phyloP scores from a whole-genome alignment of 2,113 vertebrate species.

The Gallinago jamesoni region DNA sequence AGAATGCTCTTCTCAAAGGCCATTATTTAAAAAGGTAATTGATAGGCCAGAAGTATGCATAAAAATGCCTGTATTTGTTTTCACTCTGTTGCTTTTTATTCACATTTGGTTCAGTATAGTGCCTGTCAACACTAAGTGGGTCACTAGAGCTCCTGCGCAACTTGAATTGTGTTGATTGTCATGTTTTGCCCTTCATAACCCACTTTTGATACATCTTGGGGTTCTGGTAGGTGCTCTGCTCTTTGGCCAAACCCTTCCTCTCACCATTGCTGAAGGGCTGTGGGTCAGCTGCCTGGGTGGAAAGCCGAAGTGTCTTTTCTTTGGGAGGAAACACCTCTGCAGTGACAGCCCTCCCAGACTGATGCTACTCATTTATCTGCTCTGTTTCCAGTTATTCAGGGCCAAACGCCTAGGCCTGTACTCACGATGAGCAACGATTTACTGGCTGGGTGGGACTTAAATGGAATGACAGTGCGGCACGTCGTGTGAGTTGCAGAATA shows the following conservation, averaged over 20 bases:
- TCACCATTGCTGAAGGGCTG: background rate
- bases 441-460: background rate
- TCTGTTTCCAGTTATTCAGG: background rate
- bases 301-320: background rate
- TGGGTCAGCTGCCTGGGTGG: background rate
- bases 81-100: background rate
- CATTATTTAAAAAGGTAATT: background rate
- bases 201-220: background rate
- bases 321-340: background rate
- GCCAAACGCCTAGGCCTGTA: background rate
- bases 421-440: background rate
- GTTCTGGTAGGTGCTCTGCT: rapidly evolving
- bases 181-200: background rate
- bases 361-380: background rate
- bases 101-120: background rate
- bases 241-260: background rate
- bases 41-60: background rate
- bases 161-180: background rate
- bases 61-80: background rate
- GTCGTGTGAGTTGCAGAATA: background rate
- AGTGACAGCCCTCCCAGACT: background rate
- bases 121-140: background rate
- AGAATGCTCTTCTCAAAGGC: background rate
- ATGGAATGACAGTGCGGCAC: background rate
- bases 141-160: background rate